Base-by-base conservation (phyloP, 2,797 vertebrate species). In the Heliangelus exortis region DNA sequence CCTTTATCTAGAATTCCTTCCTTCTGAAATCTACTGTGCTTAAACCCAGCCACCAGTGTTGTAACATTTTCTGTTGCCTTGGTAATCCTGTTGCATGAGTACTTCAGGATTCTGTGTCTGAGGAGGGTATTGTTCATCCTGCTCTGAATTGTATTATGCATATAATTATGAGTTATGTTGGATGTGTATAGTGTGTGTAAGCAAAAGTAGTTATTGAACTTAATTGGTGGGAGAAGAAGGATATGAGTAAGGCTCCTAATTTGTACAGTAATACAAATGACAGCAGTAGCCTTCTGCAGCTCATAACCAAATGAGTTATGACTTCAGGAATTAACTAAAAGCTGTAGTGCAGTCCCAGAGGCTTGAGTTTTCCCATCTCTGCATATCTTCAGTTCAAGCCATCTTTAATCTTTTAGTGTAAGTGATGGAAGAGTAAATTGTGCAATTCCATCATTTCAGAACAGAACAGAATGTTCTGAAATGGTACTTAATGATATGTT, bases 301-400 rank as follows among this genome's bases (percentile, higher is more conserved):
- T 95, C 68, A 20, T 39, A 89, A 73, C 16, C 80, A 71, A 92
- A 83, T 72, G 65, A 90, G 17, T 86, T 86, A 57, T 72, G 36
- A 74, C 53, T 95, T 89, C 59, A 90, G 86, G n/a, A 94, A 59
- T 9, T 59, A 62, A 14, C 51, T 83, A 68, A 76, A 93, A 91
- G 34, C 61, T 59, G 71, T 82, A 71, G 59, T 84, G 90, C 48
- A 39, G 34, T 73, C 78, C 63, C 84, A 89, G 72, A 66, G 29
- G 59, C 66, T 66, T 55, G 51, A 36, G 31, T 89, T 94, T 82
- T 87, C 51, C 53, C 86, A 33, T 29, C 63, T 65, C 63, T 84
- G 78, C 34, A 19, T 45, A 68, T 66, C n/a, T 34, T 92, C n/a
- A 41, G 29, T 41, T 55, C 39, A 76, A 63, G 13, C 11, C 22